Percentiles rank a stretch among this genome's conserved stretches.
phyloP scores from a whole-genome alignment of 1,140 invertebrate genomes.

The Zaprionus lachaisei region DNA sequence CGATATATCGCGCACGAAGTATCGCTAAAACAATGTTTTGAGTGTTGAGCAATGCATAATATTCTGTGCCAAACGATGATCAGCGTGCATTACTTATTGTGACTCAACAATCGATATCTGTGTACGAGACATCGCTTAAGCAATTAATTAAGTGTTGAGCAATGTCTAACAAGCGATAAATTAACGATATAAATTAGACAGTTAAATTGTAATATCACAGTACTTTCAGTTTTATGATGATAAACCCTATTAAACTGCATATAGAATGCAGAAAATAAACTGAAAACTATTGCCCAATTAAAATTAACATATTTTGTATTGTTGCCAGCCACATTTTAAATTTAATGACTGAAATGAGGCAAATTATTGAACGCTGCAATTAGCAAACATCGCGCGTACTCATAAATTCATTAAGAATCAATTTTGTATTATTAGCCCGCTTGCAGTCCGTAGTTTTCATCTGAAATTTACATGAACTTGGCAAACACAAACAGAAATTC shows the following conservation, averaged over 20 bases:
- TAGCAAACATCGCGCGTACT: conserved; percentile 23
- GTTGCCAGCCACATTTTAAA: neutral
- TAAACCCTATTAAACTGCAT: neutral
- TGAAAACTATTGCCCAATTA: neutral
- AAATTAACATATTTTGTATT: neutral
- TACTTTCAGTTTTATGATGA: neutral
- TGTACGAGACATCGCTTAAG: neutral
- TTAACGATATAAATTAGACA: neutral
- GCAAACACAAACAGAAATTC: conserved; percentile 16
- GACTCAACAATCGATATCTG: neutral
- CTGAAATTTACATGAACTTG: neutral
- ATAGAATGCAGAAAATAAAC: neutral
- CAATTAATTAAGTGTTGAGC: neutral
- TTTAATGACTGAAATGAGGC: conserved; percentile 7
- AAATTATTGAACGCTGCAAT: conserved; percentile 41
- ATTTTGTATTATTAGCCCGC: conserved; percentile 48
- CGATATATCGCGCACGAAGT: too few relatives aligned
- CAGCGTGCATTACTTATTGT: neutral
- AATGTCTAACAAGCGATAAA: neutral
- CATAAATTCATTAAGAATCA: conserved; percentile 66
- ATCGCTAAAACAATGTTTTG: too few relatives aligned
- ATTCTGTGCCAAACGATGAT: neutral
- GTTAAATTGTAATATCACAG: neutral
- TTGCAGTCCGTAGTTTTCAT: neutral
- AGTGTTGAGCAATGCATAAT: too few relatives aligned